Percentiles rank a stretch among this genome's conserved stretches.
These are phyloP conservation scores for Notodonta dromedarius DNA, from an alignment of 2,888 invertebrate genomes.

Conservation along the genomic window DNA sequence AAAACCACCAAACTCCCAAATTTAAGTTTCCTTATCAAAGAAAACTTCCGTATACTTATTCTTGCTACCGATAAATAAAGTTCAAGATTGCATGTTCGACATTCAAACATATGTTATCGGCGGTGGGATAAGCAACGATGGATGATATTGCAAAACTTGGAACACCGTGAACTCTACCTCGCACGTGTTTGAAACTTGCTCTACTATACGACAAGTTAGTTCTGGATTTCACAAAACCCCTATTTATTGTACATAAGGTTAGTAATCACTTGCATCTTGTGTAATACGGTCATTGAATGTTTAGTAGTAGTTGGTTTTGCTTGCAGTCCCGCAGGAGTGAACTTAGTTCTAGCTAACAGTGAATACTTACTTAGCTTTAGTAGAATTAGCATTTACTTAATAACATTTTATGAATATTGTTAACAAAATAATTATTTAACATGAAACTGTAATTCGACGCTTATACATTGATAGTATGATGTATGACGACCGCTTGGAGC, in stretches of 20 bases:
- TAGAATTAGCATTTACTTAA: too few species aligned
- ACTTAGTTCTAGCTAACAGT: too few species aligned
- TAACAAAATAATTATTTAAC: too few species aligned
- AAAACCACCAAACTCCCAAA: too few species aligned
- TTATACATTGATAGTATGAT: too few species aligned
- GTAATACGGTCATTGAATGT: background rate
- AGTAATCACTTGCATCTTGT: background rate
- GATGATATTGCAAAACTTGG: conserved; percentile 38
- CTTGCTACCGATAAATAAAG: conserved; percentile 15
- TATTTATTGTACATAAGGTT: background rate
- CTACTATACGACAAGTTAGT: background rate
- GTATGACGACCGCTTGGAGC: too few species aligned
- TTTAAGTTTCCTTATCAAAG: background rate
- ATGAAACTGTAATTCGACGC: too few species aligned
- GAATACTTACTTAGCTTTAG: too few species aligned
- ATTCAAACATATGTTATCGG: conserved; percentile 25
- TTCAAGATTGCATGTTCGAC: conserved; percentile 20
- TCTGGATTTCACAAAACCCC: background rate
- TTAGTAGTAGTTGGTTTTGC: too few species aligned
- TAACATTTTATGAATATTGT: too few species aligned
- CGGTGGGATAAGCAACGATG: conserved; percentile 29
- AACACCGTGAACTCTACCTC: conserved; percentile 12
- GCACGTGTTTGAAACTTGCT: conserved; percentile 17
- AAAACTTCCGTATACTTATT: background rate
- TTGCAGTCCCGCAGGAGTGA: too few species aligned